A percentile compares a stretch with the other conserved stretches of the same genome.
phyloP scores from a whole-genome alignment of 2,113 vertebrate species.

The Campylorhamphus procurvoides region DNA sequence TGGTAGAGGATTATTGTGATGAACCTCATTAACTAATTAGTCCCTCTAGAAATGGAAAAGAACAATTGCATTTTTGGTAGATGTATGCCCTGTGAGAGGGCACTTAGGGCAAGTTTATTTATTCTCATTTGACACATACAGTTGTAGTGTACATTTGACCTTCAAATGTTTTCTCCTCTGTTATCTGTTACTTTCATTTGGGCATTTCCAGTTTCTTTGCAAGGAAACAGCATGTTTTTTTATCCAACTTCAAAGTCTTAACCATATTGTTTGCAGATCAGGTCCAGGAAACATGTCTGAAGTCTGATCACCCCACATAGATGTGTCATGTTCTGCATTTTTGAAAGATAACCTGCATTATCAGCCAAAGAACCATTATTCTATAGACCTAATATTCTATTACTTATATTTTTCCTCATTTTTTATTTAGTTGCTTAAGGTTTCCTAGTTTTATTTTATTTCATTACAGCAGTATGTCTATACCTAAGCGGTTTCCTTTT shows the following conservation, averaged over 20 bases:
- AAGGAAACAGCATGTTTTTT: not conserved
- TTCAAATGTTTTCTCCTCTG: not conserved
- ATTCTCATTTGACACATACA: not conserved
- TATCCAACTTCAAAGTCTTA: not conserved
- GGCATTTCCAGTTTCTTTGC: not conserved
- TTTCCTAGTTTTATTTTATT: not conserved
- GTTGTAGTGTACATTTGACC: not conserved
- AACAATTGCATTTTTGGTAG: not conserved
- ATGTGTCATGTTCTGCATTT: not conserved
- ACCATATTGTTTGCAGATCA: not conserved
- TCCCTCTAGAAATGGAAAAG: not conserved
- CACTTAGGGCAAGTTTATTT: not conserved
- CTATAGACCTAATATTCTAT: not conserved
- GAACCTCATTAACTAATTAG: not conserved
- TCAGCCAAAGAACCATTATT: not conserved
- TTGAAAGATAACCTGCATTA: not conserved
- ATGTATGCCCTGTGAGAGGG: not conserved
- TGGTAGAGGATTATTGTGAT: not conserved
- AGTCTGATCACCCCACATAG: not conserved
- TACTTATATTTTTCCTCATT: not conserved
- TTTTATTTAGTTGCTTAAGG: not conserved
- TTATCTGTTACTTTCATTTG: not conserved
- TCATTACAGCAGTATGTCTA: not conserved
- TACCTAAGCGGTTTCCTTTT: rapidly evolving
- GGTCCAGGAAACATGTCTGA: not conserved